Evolutionary conservation across 2,888 invertebrate species (phyloP), one percentile per base, ranked within the genome.

Genomic region (Tanaodytes sp.): DNA sequence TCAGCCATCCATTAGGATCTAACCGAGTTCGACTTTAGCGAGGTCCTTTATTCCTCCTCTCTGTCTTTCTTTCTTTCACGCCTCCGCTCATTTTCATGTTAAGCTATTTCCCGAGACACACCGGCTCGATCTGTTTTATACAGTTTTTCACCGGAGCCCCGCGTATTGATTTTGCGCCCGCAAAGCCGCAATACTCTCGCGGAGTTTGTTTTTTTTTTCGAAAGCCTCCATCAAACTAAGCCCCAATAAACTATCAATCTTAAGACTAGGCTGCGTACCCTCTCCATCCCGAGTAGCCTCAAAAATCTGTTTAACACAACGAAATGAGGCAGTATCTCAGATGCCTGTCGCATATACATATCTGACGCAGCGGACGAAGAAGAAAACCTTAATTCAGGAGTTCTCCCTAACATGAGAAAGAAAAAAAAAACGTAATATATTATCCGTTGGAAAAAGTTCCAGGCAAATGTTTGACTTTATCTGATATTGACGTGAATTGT

Each of bases 181-280:
- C 63, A 69, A 69, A 66, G 66, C 73, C 62, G 30, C 63, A 48
- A 45, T 42, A 33, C 63, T 55, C 62, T 40, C 51, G 42, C 58
- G 23, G 39, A 58, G 52, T 67, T 72, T 73, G 70, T 76, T 73
- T 79, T n/a, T n/a, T n/a, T n/a, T 78, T 78, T 73, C 57, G 73
- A 75, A 77, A 75, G 79, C 80, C 79, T 84, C 83, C 81, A 84
- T 84, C 81, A 82, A 84, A 79, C 76, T 84, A 84, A 84, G 81
- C 82, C 79, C 75, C 81, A 82, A 83, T 83, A 84, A 84, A 84
- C 84, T 84, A 84, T 84, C 82, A 83, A 84, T 81, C 78, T 75
- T 73, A 72, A 73, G 82, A 73, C 73, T 75, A 67, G 37, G 46
- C 23, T 27, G 51, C 30, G 57, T 42, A 45, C 55, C 70, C 63